Evolutionary conservation across 2,888 invertebrate species (phyloP).

Genomic region (Eledona agricola): DNA sequence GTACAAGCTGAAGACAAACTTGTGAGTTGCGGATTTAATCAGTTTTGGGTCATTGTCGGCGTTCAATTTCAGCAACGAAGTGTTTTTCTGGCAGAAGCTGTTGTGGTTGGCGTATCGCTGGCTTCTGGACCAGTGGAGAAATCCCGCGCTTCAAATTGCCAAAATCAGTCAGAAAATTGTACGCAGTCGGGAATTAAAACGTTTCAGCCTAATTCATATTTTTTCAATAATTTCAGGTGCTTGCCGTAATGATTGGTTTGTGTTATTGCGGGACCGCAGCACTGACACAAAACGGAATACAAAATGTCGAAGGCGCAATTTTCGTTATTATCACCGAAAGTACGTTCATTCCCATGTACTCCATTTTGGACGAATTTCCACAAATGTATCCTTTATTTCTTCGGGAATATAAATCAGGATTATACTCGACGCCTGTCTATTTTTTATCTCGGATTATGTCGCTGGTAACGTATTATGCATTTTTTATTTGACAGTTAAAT

Average conservation of each 20-base stretch:
- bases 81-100: constrained; percentile 77
- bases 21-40: constrained; percentile 43
- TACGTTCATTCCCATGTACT: constrained; percentile 91
- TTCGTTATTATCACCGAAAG: constrained; percentile 91
- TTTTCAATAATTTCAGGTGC: constrained; percentile 63
- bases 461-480: constrained; percentile 69
- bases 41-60: not conserved
- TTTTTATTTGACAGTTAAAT: too few relatives aligned
- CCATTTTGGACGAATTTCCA: constrained; percentile 85
- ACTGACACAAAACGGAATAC: constrained; percentile 82
- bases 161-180: constrained; percentile 85
- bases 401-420: constrained; percentile 82
- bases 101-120: constrained; percentile 80
- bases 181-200: too few relatives aligned
- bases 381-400: constrained; percentile 81
- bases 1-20: constrained; percentile 45
- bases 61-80: constrained; percentile 64
- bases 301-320: constrained; percentile 86
- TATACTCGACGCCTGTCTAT: constrained; percentile 82
- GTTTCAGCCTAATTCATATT: too few relatives aligned
- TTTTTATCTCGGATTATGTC: constrained; percentile 82
- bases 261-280: constrained; percentile 82
- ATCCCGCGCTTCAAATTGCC: constrained; percentile 81
- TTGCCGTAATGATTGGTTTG: constrained; percentile 81
- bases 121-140: constrained; percentile 76